Conservation (phyloP, 1,140 invertebrate genomes). For the Calycopis cecrops region DNA sequence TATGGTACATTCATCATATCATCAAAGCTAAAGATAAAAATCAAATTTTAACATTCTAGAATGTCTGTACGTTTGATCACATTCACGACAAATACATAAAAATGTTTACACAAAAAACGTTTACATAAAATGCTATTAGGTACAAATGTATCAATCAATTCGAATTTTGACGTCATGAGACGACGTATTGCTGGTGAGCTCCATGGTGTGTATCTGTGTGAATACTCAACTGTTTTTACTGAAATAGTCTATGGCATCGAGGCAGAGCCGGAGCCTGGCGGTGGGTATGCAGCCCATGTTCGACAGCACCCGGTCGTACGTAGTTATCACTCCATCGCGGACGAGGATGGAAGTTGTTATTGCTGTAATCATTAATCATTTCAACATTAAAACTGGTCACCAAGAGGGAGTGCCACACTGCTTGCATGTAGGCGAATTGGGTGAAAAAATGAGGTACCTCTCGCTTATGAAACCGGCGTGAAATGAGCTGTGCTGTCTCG, state of each 20-base stretch:
- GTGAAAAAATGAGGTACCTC: no score
- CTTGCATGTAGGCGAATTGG: no score
- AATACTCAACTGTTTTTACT: constrained; percentile 76
- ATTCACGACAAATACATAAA: background rate
- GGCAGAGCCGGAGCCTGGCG: constrained; percentile 76
- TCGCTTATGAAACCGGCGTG: no score
- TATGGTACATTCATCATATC: background rate
- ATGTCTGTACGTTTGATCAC: background rate
- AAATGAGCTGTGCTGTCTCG: no score
- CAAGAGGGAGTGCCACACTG: no score
- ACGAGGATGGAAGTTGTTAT: constrained; percentile 77
- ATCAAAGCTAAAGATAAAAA: background rate
- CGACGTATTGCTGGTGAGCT: no score
- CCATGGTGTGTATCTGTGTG: background rate
- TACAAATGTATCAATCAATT: no score
- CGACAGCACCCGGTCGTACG: constrained; percentile 79
- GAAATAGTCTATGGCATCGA: constrained; percentile 80
- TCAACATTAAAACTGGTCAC: no score
- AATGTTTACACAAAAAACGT: no score
- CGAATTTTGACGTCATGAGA: no score
- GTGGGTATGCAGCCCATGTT: constrained; percentile 78
- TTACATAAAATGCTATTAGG: no score
- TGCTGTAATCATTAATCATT: no score
- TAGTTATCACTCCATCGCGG: constrained; percentile 78
- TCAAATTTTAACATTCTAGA: background rate